Base-by-base conservation (phyloP, 2,888 invertebrate genomes). In the Cryptophagus acutangulus region DNA sequence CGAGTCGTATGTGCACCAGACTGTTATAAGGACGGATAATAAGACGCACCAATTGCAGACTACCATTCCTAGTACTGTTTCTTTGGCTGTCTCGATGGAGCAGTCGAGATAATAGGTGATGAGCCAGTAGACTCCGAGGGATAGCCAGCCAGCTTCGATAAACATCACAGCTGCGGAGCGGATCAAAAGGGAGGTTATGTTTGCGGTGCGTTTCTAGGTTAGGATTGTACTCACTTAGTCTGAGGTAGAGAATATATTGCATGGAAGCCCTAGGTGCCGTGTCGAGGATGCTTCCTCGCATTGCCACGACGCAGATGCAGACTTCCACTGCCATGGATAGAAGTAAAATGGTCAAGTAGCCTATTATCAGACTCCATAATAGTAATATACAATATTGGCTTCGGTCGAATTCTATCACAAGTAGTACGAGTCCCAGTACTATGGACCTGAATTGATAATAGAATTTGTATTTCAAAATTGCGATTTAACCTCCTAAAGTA, bases 1-100 rank as follows among this genome's bases (percentile, higher is more conserved):
- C 1, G 85, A 76, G 70, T 90, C 89, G 69, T 85, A 90, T 2
- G 85, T 84, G 68, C 89, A 89, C 87, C 88, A 90, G 20, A 86
- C 80, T 3, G 86, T 86, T 51, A 86, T 77, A 46, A 86, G 62
- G 37, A 87, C 78, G 41, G 82, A 79, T 40, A 84, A 73, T 45
- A 87, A 66, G 46, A 88, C 77, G 51, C 81, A 77, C 81, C 84
- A 84, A 67, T 85, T 87, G 67, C 82, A 84, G 55, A 87, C 78
- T 52, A 87, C 81, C 64, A 87, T 76, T 54, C 82, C 86, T 66
- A 88, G 71, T 59, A 85, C 76, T 48, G 82, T 78, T 66, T 83
- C 81, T 66, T 84, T 86, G 45, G 82, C 79, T 57, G 75, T 76
- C 49, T 79, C 78, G 46, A 80, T 73, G 39, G 80, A 77, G 63